Percentiles rank a stretch among this genome's conserved stretches.
These are phyloP conservation scores for Monochamus saltuarius DNA, from an alignment of 1,140 invertebrate genomes.

Conservation along the genomic window DNA sequence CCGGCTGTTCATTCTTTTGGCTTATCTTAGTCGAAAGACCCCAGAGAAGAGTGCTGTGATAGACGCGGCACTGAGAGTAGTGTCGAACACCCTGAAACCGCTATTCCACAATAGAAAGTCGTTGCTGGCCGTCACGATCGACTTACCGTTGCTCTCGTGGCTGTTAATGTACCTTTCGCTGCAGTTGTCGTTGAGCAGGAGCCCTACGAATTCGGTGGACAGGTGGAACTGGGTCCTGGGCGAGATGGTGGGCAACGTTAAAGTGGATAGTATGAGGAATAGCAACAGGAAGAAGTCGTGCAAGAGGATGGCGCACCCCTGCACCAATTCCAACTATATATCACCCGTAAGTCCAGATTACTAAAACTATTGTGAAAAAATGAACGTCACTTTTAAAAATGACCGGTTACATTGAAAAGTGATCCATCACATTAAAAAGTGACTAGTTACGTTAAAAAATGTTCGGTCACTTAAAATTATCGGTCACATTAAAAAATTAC, in stretches of 20 bases:
- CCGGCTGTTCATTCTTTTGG: constrained; percentile 82
- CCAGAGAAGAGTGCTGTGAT: constrained; percentile 63
- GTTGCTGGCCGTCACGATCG: constrained; percentile 55
- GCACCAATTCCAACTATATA: constrained; percentile 1
- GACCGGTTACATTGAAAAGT: neutral
- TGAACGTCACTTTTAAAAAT: too few species aligned
- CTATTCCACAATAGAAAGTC: constrained; percentile 54
- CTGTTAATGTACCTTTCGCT: constrained; percentile 75
- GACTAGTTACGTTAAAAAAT: neutral
- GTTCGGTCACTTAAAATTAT: too few species aligned
- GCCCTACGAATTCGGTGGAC: constrained; percentile 50
- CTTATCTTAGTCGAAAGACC: constrained; percentile 83
- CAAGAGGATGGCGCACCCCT: constrained; percentile 27
- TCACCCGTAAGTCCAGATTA: too few species aligned
- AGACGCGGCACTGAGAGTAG: constrained; percentile 62
- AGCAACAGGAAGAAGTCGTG: constrained; percentile 33
- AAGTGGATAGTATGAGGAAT: constrained; percentile 46
- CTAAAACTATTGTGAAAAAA: too few species aligned
- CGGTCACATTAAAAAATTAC: too few species aligned
- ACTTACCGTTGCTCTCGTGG: constrained; percentile 75
- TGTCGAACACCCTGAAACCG: constrained; percentile 59
- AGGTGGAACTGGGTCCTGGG: constrained; percentile 80
- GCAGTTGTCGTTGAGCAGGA: constrained; percentile 63
- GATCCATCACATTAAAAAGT: neutral
- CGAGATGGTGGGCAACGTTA: constrained; percentile 50